These are phyloP conservation scores for Meloidogyne floridensis DNA, from an alignment of 1,140 invertebrate species.

Conservation along the genomic window DNA sequence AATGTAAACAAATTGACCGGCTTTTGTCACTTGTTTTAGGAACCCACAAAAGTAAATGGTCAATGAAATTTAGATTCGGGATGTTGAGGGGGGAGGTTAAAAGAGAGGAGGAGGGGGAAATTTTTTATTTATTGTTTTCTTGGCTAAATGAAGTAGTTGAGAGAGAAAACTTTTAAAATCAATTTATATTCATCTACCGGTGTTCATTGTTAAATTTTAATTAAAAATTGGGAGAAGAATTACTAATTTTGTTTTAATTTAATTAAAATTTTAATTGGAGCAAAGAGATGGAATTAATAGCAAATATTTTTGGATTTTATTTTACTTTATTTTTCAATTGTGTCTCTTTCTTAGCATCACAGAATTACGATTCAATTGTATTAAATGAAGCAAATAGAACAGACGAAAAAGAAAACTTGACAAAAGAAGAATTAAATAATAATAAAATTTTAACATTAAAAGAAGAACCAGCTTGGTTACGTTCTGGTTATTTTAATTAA, in stretches of 20 bases:
- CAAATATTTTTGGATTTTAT: not conserved
- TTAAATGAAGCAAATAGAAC: not conserved
- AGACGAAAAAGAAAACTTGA: not conserved
- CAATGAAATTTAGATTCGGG: not conserved
- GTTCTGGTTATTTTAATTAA: conserved; percentile 27
- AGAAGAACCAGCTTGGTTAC: conserved; percentile 36
- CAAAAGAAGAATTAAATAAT: not conserved
- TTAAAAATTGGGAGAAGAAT: no score
- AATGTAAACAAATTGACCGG: not conserved
- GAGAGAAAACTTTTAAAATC: not conserved
- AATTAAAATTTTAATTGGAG: not conserved
- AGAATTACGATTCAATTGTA: not conserved
- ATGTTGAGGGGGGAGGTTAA: not conserved
- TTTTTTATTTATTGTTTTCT: not conserved
- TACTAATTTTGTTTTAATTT: no score
- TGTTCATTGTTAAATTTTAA: no score
- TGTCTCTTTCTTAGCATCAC: not conserved
- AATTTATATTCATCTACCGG: no score
- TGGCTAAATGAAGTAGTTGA: not conserved
- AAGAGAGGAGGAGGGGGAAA: not conserved
- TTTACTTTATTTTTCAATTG: not conserved
- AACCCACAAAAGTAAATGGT: not conserved
- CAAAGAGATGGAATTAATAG: not conserved
- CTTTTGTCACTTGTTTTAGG: conserved; percentile 5
- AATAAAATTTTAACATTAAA: not conserved